phyloP scores from a whole-genome alignment of 2,888 invertebrate genomes.

The Alloplasta piceator region DNA sequence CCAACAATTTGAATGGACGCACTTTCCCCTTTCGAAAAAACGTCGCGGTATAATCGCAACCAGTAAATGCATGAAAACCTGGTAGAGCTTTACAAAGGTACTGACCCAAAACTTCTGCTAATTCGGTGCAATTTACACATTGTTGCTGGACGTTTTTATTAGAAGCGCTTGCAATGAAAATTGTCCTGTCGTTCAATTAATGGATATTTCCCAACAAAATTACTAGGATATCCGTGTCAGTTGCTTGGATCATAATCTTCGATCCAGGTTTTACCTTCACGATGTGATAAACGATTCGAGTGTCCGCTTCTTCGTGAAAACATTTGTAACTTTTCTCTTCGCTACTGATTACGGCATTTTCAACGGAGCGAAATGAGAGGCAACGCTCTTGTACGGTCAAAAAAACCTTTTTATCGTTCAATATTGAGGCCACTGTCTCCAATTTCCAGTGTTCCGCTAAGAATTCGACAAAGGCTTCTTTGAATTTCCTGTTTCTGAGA shows the following conservation, averaged over 20 bases:
- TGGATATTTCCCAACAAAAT: conserved; percentile 52
- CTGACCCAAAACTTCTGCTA: no score
- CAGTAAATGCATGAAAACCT: no score
- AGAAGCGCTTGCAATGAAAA: conserved; percentile 16
- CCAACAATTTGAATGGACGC: no score
- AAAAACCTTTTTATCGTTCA: conserved; percentile 35
- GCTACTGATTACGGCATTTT: conserved; percentile 10
- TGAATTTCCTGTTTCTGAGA: conserved; percentile 19
- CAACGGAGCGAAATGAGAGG: conserved; percentile 23
- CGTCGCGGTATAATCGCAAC: no score
- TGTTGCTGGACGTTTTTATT: conserved; percentile 15
- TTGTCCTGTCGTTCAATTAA: conserved; percentile 24
- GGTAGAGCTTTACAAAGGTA: no score
- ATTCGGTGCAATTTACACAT: no score
- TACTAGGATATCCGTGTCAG: conserved; percentile 46
- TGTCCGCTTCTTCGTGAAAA: conserved; percentile 67
- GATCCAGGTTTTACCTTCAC: conserved; percentile 23
- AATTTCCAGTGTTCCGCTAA: conserved; percentile 22
- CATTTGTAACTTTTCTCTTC: conserved; percentile 43
- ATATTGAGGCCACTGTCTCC: conserved; percentile 23
- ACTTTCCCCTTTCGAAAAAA: no score
- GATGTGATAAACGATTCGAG: conserved; percentile 61
- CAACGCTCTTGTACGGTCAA: conserved; percentile 38
- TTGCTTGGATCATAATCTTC: conserved; percentile 40
- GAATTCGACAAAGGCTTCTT: not conserved